Evolutionary conservation across 2,888 invertebrate species (phyloP), one percentile per base, ranked within the genome.

Genomic region (Agrochola lychnidis): DNA sequence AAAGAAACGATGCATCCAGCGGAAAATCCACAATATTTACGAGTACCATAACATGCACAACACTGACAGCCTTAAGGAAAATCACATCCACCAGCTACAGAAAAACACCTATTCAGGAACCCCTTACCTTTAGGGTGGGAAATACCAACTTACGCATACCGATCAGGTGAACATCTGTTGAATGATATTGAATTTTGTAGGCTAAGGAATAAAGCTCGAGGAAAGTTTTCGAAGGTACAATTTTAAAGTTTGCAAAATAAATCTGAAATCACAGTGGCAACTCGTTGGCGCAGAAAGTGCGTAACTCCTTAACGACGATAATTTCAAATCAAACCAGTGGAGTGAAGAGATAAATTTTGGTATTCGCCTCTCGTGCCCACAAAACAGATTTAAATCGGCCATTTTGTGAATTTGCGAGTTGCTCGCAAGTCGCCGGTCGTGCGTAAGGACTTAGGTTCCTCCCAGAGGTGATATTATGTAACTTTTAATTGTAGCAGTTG

Each of bases 241-340:
- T 74, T 88, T 82, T 79, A 78, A 90, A 87, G 78, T 90, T 91
- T 88, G 93, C 82, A 84, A 86, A 90, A 93, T 94, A 94, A 94
- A 94, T 94, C 91, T 93, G 89, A 90, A 93, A 93, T 93, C 91
- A 91, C 93, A 93, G 94, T 93, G 89, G 91, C 90, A 90, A 91
- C 74, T 89, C 93, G 92, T 89, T 93, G 92, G 91, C 90, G 93
- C 89, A 90, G 94, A 93, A 93, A 93, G 91, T 91, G 93, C 93
- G 94, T 93, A 93, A 92, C 92, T 93, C 92, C 92, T 91, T 94
- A 94, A 93, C 92, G 92, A 93, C 93, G 93, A 94, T 94, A 93
- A 94, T 94, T 94, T 92, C 90, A 90, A 93, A 93, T 93, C 93
- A 93, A 89, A 86, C 87, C 94, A 91, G 85, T 92, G 92, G 89